phyloP scores from a whole-genome alignment of 1,140 invertebrate genomes.

The Diuraphis noxia region DNA sequence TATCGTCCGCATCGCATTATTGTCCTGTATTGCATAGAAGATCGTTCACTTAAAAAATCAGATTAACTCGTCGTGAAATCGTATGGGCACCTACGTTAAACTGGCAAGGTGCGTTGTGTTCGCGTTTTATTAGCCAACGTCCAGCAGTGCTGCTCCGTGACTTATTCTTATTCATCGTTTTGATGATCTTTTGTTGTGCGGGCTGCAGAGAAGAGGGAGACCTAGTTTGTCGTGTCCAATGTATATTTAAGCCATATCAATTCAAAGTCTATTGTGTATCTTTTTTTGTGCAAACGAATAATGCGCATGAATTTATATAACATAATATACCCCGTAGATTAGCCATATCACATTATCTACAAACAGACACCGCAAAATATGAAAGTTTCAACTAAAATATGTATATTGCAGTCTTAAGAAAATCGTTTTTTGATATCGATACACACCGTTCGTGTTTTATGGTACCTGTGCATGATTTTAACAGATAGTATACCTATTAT shows the following conservation, averaged over 20 bases:
- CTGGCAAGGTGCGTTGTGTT: not conserved
- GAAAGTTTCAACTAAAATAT: not conserved
- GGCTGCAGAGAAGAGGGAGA: not conserved
- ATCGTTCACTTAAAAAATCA: not conserved
- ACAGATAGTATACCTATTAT: no score
- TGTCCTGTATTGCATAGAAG: not conserved
- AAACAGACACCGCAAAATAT: not conserved
- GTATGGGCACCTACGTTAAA: not conserved
- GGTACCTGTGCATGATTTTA: not conserved
- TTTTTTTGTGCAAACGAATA: not conserved
- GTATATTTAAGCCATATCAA: not conserved
- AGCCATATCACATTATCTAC: not conserved
- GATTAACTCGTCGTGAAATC: not conserved
- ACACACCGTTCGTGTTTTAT: not conserved
- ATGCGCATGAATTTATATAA: not conserved
- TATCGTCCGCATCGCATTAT: not conserved
- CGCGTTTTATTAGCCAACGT: not conserved
- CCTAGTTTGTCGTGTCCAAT: not conserved
- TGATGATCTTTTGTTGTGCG: not conserved
- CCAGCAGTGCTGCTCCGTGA: not conserved
- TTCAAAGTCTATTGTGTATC: not conserved
- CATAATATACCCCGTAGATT: not conserved
- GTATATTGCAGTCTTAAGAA: not conserved
- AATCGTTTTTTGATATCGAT: not conserved
- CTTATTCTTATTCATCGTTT: not conserved